Evolutionary conservation across 53 echinoderm and acorn worm genomes (phyloP), one percentile per base, ranked within the genome.

Genomic region (Holothuria scabra): DNA sequence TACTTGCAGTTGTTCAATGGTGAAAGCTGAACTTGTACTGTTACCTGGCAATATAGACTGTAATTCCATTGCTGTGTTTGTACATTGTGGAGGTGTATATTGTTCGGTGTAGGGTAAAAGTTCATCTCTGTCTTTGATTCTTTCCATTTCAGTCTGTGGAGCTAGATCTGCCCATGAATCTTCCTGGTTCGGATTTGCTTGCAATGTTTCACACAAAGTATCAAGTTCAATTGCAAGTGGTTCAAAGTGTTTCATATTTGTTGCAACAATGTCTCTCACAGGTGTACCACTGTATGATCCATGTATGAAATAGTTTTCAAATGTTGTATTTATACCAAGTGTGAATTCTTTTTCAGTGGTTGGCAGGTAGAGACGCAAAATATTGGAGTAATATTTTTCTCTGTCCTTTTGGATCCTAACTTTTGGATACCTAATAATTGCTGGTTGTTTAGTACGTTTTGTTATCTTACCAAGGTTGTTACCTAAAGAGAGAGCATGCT

Each of bases 61-160:
- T 31, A 29, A 18, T 67, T 67, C 31, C 18, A 9, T 28, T 67
- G 16, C 19, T 31, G 18, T 31, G 33, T 13, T 67, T 29, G 31
- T 31, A 31, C 37, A 67, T 67, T 67, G 6, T 85, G 29, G 29
- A 57, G 71, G 30, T 21, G 34, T 59, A 32, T 58, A 84, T 14
- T 56, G 22, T 59, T 30, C 59, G n/a, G 58, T 32, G 4, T 33
- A 32, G 56, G 7, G 33, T 72, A 59, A 35, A 57, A 31, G 29
- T 67, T 31, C 56, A 18, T 56, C 33, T 3, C 33, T 70, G 35
- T 68, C 52, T 68, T 85, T 60, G 34, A 58, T 72, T 71, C 71
- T 85, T 72, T 85, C 85, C 72, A 72, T 72, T 72, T 85, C 85
- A 37, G 85, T 60, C 34, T 59, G 71, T 56, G 85, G 85, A 71